Percentiles rank a stretch among this genome's conserved stretches.
Conservation (phyloP, 2,113 vertebrate genomes). For the Neofelis nebulosa region DNA sequence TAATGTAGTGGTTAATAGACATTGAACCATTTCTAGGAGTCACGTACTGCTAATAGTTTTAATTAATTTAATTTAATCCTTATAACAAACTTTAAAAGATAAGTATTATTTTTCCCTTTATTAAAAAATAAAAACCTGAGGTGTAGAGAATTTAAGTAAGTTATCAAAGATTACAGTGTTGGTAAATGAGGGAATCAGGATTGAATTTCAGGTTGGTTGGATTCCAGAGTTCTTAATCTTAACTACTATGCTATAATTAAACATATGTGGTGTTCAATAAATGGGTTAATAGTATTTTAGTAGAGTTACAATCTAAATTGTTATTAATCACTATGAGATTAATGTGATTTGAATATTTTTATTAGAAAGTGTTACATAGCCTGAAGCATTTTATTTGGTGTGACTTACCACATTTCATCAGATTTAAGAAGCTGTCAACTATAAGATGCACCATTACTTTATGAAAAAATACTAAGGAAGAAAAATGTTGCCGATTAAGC, state of each 20-base stretch:
- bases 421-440: conserved; percentile 31
- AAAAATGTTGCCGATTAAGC: conserved; percentile 17
- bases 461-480: background rate
- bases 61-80: conserved; percentile 21
- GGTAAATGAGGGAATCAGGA: background rate
- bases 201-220: background rate
- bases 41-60: background rate
- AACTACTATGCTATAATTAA: background rate
- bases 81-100: background rate
- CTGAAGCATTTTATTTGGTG: conserved; percentile 35
- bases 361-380: conserved; percentile 23
- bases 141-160: background rate
- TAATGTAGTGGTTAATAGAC: background rate
- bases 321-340: conserved; percentile 26
- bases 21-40: background rate
- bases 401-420: conserved; percentile 53
- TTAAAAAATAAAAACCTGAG: background rate
- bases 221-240: background rate
- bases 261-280: background rate
- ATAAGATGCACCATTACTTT: conserved; percentile 1
- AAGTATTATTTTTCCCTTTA: background rate
- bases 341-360: conserved; percentile 10
- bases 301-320: background rate
- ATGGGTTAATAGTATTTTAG: conserved; percentile 26
- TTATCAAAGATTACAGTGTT: background rate